Percentiles rank a stretch among this genome's conserved stretches.
phyloP scores from a whole-genome alignment of 1,140 invertebrate genomes.

The Leptoteleia sp. region DNA sequence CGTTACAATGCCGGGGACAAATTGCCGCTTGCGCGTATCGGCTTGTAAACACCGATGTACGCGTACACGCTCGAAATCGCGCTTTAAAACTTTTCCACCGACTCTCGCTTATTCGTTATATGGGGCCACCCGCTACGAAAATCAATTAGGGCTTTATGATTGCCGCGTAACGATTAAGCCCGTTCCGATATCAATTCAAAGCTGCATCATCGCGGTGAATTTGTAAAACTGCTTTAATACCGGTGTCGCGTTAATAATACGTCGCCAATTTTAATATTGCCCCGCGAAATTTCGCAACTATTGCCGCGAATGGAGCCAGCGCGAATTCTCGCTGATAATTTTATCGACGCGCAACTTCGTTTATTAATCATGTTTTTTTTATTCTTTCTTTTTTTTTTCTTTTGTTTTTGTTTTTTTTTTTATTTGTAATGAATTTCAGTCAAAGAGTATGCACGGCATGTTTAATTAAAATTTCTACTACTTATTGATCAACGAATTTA shows the following conservation, averaged over 20 bases:
- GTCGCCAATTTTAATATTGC: no score
- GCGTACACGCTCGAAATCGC: conserved; percentile 4
- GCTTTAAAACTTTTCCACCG: conserved; percentile 40
- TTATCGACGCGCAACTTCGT: no score
- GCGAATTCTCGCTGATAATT: no score
- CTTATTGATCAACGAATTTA: not conserved
- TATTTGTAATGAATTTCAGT: not conserved
- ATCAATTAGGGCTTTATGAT: conserved; percentile 24
- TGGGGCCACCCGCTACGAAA: conserved; percentile 15
- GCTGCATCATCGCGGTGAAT: not conserved
- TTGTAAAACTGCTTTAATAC: conserved; percentile 1
- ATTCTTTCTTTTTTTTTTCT: no score
- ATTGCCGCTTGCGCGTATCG: conserved; percentile 21
- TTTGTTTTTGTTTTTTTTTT: no score
- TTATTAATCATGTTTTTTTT: not conserved
- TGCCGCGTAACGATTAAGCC: conserved; percentile 10
- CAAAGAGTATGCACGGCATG: not conserved
- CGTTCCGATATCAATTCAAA: conserved; percentile 1
- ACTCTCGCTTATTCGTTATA: conserved; percentile 30
- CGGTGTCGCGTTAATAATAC: not conserved
- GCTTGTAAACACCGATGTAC: conserved; percentile 35
- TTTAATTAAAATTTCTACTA: conserved; percentile 5
- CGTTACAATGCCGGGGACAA: conserved; percentile 36
- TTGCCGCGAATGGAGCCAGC: no score
- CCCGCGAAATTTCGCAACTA: no score